Evolutionary conservation across 1,140 invertebrate genomes (phyloP).

Genomic region (Scaptomyza hsui): DNA sequence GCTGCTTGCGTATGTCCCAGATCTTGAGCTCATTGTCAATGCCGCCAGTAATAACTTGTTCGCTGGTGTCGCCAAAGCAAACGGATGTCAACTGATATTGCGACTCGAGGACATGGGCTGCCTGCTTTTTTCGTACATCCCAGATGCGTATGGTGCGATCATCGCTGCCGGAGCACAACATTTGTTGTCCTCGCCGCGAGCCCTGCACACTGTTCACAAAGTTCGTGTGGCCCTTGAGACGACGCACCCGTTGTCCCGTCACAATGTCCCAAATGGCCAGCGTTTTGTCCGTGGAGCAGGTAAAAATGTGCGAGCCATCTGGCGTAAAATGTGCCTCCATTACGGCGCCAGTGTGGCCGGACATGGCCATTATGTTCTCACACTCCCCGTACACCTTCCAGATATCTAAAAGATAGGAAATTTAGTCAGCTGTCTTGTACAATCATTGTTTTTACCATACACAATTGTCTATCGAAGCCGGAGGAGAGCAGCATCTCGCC

Average conservation of each 20-base stretch:
- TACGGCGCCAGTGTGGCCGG: conserved; percentile 97
- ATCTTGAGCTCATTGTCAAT: conserved; percentile 99
- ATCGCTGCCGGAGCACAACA: conserved; percentile 97
- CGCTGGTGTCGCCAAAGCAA: conserved; percentile 97
- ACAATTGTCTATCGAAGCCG: conserved; percentile 98
- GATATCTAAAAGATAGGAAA: conserved; percentile 87
- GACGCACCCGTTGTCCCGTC: conserved; percentile 94
- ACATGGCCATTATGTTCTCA: conserved; percentile 96
- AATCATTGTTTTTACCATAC: conserved; percentile 87
- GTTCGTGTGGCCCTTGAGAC: conserved; percentile 94
- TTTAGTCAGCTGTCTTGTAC: not conserved
- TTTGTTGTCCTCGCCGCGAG: conserved; percentile 93
- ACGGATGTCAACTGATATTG: conserved; percentile 95
- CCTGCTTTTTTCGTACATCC: conserved; percentile 93
- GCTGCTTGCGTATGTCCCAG: conserved; percentile 98
- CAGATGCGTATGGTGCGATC: conserved; percentile 97
- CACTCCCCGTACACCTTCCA: conserved; percentile 99
- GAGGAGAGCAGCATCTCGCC: conserved; percentile 96
- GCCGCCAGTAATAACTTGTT: conserved; percentile 95
- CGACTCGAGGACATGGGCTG: conserved; percentile 91
- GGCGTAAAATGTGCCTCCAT: conserved; percentile 98
- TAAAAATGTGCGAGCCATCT: conserved; percentile 95
- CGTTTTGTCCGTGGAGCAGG: conserved; percentile 97
- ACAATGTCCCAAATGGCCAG: conserved; percentile 97
- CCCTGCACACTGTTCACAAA: conserved; percentile 95